A percentile compares a stretch with the other conserved stretches of the same genome.
Evolutionary conservation across 2,888 invertebrate genomes (phyloP).

Genomic region (Lymantria dispar): DNA sequence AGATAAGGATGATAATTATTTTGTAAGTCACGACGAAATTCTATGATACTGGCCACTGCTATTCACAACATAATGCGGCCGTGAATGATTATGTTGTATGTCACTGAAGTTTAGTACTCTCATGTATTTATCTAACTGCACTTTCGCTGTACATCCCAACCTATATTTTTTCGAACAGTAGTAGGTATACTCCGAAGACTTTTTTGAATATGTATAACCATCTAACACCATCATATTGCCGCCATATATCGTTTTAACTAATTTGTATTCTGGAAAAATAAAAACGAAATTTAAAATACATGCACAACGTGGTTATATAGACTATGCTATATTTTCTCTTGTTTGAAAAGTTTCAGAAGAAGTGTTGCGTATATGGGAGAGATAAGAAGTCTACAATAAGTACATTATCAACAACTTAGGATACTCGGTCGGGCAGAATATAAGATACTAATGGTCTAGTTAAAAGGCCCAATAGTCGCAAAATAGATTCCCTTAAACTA

Average conservation of each 20-base stretch:
- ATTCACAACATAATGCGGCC: background rate
- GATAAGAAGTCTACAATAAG: too few species aligned
- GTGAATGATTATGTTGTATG: slow-evolving; percentile 1
- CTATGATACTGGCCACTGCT: background rate
- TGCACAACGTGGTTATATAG: too few species aligned
- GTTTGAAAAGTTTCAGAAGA: too few species aligned
- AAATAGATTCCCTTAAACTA: too few species aligned
- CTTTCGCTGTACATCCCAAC: slow-evolving; percentile 27
- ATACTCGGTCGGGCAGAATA: too few species aligned
- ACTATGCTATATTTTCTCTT: too few species aligned
- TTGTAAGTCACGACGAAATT: background rate
- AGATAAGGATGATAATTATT: too few species aligned
- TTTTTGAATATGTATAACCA: slow-evolving; percentile 31
- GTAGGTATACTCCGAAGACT: slow-evolving; percentile 22
- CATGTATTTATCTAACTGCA: slow-evolving; percentile 16
- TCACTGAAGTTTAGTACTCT: background rate
- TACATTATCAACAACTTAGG: too few species aligned
- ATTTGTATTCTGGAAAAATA: slow-evolving; percentile 3
- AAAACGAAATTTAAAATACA: too few species aligned
- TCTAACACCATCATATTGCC: slow-evolving; percentile 30
- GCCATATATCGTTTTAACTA: slow-evolving; percentile 12
- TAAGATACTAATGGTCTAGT: too few species aligned
- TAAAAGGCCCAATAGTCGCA: too few species aligned
- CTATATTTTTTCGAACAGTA: slow-evolving; percentile 32
- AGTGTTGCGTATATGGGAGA: too few species aligned